These are phyloP conservation scores for Sclerurus mexicanus DNA, from an alignment of 2,113 vertebrate genomes.

Conservation along the genomic window DNA sequence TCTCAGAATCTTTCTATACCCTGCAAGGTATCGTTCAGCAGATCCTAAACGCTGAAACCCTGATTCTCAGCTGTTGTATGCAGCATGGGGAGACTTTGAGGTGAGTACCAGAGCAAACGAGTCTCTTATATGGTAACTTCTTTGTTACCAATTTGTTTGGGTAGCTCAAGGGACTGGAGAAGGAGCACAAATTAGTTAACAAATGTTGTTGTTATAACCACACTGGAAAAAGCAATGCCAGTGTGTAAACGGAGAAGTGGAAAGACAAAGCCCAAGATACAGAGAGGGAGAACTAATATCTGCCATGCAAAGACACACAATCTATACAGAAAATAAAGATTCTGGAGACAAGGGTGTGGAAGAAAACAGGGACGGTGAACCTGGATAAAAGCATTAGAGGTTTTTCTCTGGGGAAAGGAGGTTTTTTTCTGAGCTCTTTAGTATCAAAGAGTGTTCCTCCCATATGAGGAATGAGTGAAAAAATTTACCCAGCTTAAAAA, in stretches of 20 bases:
- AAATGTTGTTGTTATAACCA: neutral
- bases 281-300: neutral
- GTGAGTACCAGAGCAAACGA: neutral
- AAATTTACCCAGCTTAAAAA: neutral
- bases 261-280: neutral
- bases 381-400: neutral
- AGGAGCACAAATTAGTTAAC: neutral
- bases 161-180: neutral
- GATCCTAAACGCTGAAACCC: neutral
- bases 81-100: neutral
- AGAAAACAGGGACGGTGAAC: neutral
- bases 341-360: neutral
- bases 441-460: neutral
- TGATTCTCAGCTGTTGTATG: neutral
- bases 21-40: neutral
- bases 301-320: neutral
- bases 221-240: neutral
- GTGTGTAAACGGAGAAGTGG: neutral
- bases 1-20: neutral
- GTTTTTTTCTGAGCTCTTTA: neutral
- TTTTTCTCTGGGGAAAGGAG: neutral
- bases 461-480: neutral
- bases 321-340: neutral
- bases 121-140: neutral
- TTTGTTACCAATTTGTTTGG: neutral